Base-by-base conservation (phyloP, 53 echinoderm and acorn worm species). In the Apostichopus leukothele region DNA sequence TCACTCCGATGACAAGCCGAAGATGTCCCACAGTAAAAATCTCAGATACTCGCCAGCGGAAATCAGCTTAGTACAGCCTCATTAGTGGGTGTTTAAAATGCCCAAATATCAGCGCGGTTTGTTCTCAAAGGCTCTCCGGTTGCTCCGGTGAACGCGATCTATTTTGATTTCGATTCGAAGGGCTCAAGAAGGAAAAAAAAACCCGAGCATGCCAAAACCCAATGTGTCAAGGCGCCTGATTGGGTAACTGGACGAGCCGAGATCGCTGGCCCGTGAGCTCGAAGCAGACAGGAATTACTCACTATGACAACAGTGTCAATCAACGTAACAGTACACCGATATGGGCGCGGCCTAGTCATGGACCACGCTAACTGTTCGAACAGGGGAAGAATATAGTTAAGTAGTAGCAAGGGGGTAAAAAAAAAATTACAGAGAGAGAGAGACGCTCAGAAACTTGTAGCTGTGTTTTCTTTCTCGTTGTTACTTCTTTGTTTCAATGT, bases 211-310 rank as follows among this genome's bases (percentile, higher is more conserved):
- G 89, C 94, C 91, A 89, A 92, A 92, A 88, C 96, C 92, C 91
- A 92, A 94, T 94, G 90, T 96, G 91, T 94, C 94, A 91, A 79
- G 83, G 84, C 84, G 91, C 88, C 86, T 96, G 96, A 96, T 96
- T 96, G 96, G 96, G 91, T 92, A 88, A 88, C 93, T 93, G 91
- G 92, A 84, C 90, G 92, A 92, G 92, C 91, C 88, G 88, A 91
- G 93, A 95, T 96, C 91, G 95, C 90, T 90, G 92, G 95, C 94
- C 95, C 95, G 94, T 96, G 92, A 96, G 94, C 90, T 95, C 53
- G 12, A 93, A 91, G 92, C 96, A 94, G 96, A 95, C 93, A 89
- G 91, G 94, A 95, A 95, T 98, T 98, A 98, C 89, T 95, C 92
- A 73, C 94, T 90, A 93, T 89, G 92, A 91, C 90, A 94, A 98